Percentiles rank a stretch among this genome's conserved stretches.
phyloP scores from a whole-genome alignment of 2,113 vertebrate genomes.

The Aleadryas rufinucha region DNA sequence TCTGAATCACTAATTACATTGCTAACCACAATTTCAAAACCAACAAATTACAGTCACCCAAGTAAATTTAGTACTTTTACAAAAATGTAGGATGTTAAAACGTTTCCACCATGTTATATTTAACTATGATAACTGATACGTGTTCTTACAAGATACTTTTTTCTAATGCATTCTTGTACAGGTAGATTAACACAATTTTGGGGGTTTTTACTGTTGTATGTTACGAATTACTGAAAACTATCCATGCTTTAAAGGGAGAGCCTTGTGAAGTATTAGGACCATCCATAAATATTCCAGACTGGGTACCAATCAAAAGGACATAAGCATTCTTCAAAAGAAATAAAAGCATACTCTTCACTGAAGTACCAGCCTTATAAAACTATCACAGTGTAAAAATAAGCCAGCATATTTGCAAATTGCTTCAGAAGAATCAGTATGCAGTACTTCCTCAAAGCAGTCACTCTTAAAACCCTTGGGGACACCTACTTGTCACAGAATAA shows the following conservation, averaged over 20 bases:
- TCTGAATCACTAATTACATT: background rate
- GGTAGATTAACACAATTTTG: background rate
- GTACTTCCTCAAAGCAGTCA: background rate
- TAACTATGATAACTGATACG: background rate
- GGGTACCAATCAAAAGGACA: background rate
- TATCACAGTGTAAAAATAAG: background rate
- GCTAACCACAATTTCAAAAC: background rate
- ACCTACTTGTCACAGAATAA: constrained; percentile 49
- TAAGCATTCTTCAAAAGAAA: background rate
- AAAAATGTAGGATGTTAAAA: background rate
- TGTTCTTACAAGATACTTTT: background rate
- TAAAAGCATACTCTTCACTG: background rate
- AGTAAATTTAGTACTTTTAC: background rate
- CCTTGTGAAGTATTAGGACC: background rate
- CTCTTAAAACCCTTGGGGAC: constrained; percentile 11
- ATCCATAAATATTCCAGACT: background rate
- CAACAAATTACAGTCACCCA: background rate
- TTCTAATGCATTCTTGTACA: background rate
- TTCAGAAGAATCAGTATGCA: background rate
- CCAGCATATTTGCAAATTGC: background rate
- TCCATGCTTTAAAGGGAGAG: background rate
- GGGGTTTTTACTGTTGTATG: background rate
- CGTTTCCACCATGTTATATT: background rate
- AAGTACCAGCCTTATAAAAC: background rate
- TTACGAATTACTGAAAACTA: background rate